Base-by-base conservation (phyloP, 2,113 vertebrate genomes). In the Hippotragus niger region DNA sequence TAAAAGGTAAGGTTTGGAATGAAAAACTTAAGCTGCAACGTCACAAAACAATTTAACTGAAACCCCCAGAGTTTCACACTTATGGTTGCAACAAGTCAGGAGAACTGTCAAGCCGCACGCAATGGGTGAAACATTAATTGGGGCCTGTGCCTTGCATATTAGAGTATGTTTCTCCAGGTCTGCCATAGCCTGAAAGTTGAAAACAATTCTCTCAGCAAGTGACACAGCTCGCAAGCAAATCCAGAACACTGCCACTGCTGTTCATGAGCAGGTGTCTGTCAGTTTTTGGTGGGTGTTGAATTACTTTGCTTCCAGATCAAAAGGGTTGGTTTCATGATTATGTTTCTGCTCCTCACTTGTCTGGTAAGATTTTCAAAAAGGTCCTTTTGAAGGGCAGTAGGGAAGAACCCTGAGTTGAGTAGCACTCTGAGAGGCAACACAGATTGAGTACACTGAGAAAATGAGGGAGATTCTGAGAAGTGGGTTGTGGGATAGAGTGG, bases 41-140 rank as follows among this genome's bases (percentile, higher is more conserved):
- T 95, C 92, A 89, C 71, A 96, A 67, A 94, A 62, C 80, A 87
- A 95, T 89, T 87, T 85, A 94, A 83, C 40, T 76, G 55, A 94
- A 97, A 52, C 80, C 62, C n/a, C 74, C 27, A 90, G 92, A 95
- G 40, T 89, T 95, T 97, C 90, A 95, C 31, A 50, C 40, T 95
- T 83, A 90, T 13, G 50, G 84, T 55, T 81, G n/a, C 40, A 95
- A 81, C 84, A 95, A 97, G 80, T 94, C 47, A 92, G n/a, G 36
- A 95, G 43, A 80, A 90, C 80, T 92, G n/a, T 90, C 62, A 97
- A 93, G 62, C 43, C 25, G 4, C 31, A 76, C 0, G 1, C 83
- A 97, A 53, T 90, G 29, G 62, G 53, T 55, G 15, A 92, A 95
- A 27, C 58, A 92, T 94, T 94, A 84, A 67, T 90, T 96, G 81